phyloP scores from a whole-genome alignment of 1,140 invertebrate species.

The Dendrolimus punctatus region DNA sequence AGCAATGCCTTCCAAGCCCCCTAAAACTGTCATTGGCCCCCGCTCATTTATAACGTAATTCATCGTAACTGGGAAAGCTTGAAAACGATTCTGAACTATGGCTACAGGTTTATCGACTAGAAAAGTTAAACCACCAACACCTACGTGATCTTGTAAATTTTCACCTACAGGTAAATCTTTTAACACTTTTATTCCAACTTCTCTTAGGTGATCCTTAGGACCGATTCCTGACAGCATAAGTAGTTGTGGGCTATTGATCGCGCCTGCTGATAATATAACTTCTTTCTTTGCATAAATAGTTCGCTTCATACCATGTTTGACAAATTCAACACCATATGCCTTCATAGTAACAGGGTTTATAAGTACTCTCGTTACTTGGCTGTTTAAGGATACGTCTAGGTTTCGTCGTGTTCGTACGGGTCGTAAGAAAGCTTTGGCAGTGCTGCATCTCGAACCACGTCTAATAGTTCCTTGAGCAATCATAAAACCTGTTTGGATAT shows the following conservation, averaged over 20 bases:
- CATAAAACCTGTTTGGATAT: constrained; percentile 88
- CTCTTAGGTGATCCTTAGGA: constrained; percentile 80
- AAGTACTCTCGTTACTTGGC: constrained; percentile 81
- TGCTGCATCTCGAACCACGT: constrained; percentile 89
- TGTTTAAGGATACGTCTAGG: constrained; percentile 84
- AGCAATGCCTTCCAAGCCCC: constrained; percentile 88
- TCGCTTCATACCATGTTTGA: constrained; percentile 78
- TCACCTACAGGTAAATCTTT: constrained; percentile 84
- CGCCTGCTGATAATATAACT: constrained; percentile 85
- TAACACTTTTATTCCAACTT: constrained; percentile 80
- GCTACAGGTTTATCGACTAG: constrained; percentile 83
- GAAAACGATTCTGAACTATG: constrained; percentile 81
- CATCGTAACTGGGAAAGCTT: constrained; percentile 83
- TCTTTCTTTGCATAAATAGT: constrained; percentile 81
- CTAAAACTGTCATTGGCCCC: constrained; percentile 88
- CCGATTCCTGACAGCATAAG: constrained; percentile 92
- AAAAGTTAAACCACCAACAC: constrained; percentile 86
- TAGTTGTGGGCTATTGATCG: constrained; percentile 86
- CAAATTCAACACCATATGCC: constrained; percentile 83
- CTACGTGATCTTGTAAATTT: constrained; percentile 88
- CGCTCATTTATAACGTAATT: constrained; percentile 83
- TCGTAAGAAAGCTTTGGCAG: constrained; percentile 90
- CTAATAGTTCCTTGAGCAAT: constrained; percentile 92
- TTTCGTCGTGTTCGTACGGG: constrained; percentile 85
- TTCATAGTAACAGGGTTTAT: constrained; percentile 81